Evolutionary conservation across 2,797 vertebrate genomes (phyloP), one percentile per base, ranked within the genome.

Genomic region (Linurgus olivaceus): DNA sequence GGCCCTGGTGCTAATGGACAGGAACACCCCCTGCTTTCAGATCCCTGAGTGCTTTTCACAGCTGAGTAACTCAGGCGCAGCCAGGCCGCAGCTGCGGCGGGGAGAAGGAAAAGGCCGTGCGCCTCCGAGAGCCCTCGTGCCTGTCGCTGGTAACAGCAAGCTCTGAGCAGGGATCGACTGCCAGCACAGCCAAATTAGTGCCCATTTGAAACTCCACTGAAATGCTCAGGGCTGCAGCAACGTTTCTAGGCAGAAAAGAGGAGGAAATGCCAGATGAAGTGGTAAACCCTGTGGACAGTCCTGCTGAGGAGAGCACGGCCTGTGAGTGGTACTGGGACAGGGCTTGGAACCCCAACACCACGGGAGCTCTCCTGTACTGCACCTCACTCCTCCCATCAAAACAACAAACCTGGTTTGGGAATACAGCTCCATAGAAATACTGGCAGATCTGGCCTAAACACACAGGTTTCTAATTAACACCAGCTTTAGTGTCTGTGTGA

Each of bases 381-480:
- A 28, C 48, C 18, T 82, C 68, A 31, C 8, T 40, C 37, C 78
- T 45, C 72, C 35, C 68, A 51, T 10, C 26, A 7, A 48, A 80
- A 70, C 31, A 40, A 55, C 35, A 58, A 80, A 55, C 67, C 84
- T 72, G 68, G 4, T 6, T 63, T 54, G 77, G 61, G 20, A 93
- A 44, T 15, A 58, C 26, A 54, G 45, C 18, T 80, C 81, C 86
- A 18, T 1, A 21, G 6, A 77, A 92, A 68, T 59, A 59, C 50
- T 75, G 68, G 5, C 78, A 93, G 72, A 81, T 77, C 51, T 72
- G 89, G 57, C 92, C 91, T 86, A 75, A 62, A 89, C 31, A 70
- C 37, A 31, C 61, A 33, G 86, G 65, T 74, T 91, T 88, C 45
- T 92, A 93, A 96, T 91, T 86, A 94, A 86, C 65, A 91, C 44